These are phyloP conservation scores for Hylaeus anthracinus DNA, from an alignment of 1,140 invertebrate species.

Conservation along the genomic window DNA sequence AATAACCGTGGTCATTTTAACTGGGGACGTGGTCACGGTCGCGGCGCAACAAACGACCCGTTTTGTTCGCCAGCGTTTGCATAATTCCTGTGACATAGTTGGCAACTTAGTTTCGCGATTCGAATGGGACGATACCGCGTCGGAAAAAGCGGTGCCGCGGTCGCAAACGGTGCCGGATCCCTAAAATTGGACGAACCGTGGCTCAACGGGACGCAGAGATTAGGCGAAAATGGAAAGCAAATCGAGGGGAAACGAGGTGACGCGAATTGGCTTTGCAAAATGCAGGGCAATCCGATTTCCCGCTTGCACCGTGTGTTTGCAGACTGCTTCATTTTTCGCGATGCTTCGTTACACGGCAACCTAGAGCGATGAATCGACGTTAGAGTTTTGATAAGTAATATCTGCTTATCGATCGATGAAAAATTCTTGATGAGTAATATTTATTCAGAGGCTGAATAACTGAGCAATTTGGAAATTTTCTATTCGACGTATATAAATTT, in stretches of 20 bases:
- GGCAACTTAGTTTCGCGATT: not conserved
- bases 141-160: not conserved
- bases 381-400: no score
- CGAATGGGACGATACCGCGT: not conserved
- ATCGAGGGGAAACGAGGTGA: not conserved
- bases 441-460: no score
- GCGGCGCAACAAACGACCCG: no score
- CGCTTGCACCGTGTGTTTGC: not conserved
- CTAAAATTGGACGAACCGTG: not conserved
- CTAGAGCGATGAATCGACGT: no score
- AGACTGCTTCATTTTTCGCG: not conserved
- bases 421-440: no score
- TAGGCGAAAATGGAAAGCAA: constrained; percentile 18
- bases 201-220: constrained; percentile 5
- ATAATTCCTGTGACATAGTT: not conserved
- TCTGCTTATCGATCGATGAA: no score
- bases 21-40: not conserved
- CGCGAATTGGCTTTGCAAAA: constrained; percentile 6
- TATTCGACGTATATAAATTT: no score
- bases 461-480: no score
- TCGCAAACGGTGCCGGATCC: not conserved
- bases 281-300: not conserved
- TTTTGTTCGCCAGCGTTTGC: not conserved
- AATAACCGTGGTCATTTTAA: not conserved
- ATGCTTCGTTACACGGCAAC: not conserved